phyloP scores from a whole-genome alignment of 2,888 invertebrate genomes.

The Melieria crassipennis region DNA sequence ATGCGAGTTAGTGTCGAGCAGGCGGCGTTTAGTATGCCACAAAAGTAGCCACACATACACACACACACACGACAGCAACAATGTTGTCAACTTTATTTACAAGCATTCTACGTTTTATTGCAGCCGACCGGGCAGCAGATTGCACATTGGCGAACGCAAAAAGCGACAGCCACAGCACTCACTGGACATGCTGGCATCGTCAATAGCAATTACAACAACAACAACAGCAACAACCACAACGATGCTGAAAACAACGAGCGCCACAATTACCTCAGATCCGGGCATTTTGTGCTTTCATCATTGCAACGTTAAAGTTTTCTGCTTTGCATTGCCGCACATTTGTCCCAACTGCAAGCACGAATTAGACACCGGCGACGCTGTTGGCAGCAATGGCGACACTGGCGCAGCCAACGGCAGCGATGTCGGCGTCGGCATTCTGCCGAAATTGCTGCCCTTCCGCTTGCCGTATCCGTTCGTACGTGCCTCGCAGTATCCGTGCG shows the following conservation, averaged over 20 bases:
- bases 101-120: constrained; percentile 44
- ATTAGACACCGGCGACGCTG: constrained; percentile 63
- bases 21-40: constrained; percentile 26
- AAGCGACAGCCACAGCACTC: not conserved
- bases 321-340: constrained; percentile 77
- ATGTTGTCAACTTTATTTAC: constrained; percentile 46
- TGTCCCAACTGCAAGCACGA: constrained; percentile 83
- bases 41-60: constrained; percentile 16
- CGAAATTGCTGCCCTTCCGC: constrained; percentile 80
- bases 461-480: constrained; percentile 88
- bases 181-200: not conserved
- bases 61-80: constrained; percentile 26
- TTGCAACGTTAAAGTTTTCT: constrained; percentile 84
- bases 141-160: constrained; percentile 9
- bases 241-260: constrained; percentile 51
- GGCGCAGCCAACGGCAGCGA: constrained; percentile 30
- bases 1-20: not conserved
- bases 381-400: constrained; percentile 23
- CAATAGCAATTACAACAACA: constrained; percentile 3
- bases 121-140: constrained; percentile 25
- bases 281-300: constrained; percentile 92
- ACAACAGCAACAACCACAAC: constrained; percentile 20
- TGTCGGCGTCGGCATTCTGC: constrained; percentile 17
- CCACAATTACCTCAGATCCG: constrained; percentile 71
- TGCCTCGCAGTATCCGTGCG: constrained; percentile 82